Evolutionary conservation across 2,888 invertebrate species (phyloP).

Genomic region (Hartigia nigra): DNA sequence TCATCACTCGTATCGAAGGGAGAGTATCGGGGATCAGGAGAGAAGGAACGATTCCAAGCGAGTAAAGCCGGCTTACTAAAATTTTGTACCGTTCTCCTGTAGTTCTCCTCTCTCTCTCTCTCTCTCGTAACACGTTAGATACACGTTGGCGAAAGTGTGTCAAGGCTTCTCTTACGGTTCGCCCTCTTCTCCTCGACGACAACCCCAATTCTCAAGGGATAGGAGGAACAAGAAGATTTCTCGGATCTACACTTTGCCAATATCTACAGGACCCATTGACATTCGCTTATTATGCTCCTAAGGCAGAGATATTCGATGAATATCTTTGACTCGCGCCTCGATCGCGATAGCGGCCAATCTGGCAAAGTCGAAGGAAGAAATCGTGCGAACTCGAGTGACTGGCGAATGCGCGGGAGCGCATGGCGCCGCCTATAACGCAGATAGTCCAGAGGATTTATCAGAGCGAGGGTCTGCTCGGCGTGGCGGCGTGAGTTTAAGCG

Average conservation of each 20-base stretch:
- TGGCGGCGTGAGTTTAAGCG: conserved; percentile 40
- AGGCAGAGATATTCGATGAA: neutral
- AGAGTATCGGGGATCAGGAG: neutral
- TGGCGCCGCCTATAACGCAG: neutral
- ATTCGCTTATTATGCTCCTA: neutral
- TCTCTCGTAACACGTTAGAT: neutral
- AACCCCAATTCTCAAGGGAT: conserved; percentile 4
- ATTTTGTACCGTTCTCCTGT: neutral
- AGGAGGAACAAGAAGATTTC: neutral
- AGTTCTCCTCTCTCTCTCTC: neutral
- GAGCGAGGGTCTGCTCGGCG: neutral
- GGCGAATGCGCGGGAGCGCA: neutral
- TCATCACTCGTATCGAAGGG: neutral
- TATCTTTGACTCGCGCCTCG: neutral
- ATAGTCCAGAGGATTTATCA: neutral
- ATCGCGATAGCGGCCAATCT: neutral
- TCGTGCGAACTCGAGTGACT: neutral
- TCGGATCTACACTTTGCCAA: neutral
- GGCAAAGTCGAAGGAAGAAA: too few species aligned
- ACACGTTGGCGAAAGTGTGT: conserved; percentile 4
- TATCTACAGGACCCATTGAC: neutral
- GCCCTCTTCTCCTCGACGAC: neutral
- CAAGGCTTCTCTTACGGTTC: neutral
- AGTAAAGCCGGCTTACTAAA: neutral
- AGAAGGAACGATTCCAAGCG: neutral